Evolutionary conservation across 2,113 vertebrate genomes (phyloP), one percentile per base, ranked within the genome.

Genomic region (Oxygymnocypris stewartii): DNA sequence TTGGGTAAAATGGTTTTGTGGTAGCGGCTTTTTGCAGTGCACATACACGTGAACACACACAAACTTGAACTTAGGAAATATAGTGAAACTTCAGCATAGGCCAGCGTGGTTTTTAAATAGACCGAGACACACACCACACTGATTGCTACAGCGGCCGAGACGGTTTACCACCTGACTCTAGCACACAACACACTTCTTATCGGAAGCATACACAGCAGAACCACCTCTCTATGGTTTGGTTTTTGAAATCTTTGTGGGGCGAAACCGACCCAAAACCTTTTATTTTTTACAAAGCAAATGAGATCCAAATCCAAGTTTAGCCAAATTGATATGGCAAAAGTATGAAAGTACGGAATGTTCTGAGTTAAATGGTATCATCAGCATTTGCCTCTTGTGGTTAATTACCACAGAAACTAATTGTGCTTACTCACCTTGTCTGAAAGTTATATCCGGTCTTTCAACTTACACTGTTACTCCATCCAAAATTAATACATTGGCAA

Each of bases 1-100:
- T 75, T 75, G 44, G 82, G 85, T 74, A 57, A 40, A 49, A 87
- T 77, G 47, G 28, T 31, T 54, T 37, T 75, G 37, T 87, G 85
- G 87, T 85, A 86, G 75, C 2, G 79, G 83, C 77, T 81, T 85
- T 59, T 67, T 37, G 31, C 77, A 74, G 67, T 61, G 67, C 76
- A 78, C 74, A 49, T 42, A 85, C 51, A 67, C 31, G 25, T 18
- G 57, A 59, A 87, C 14, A 65, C 40, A 28, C 16, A 11, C 35
- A 20, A 23, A 42, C 83, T 18, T n/a, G 20, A 14, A 23, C 67
- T 61, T 18, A 82, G 37, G 67, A 49, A 28, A 44, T 14, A 65
- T 59, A 40, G 37, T 51, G 84, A 81, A 82, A 88, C 49, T 47
- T 28, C 42, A 42, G 6, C 6, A 42, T 51, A 80, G 28, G 76